Evolutionary conservation across 30 jellyfish, hydroid and myxozoan genomes (phyloP), one percentile per base, ranked within the genome.

Genomic region (Morbakka virulenta): DNA sequence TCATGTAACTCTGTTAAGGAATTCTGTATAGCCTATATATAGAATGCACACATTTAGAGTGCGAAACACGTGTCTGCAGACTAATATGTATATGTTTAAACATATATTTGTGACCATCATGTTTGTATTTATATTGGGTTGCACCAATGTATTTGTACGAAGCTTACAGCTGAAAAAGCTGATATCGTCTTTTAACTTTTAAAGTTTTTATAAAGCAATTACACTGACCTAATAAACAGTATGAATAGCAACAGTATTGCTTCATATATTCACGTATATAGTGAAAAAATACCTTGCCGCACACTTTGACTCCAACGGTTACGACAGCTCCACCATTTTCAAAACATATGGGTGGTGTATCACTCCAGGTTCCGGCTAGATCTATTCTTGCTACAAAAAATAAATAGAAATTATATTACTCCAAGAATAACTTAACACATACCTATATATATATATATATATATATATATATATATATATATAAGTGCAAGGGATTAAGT

Each of bases 321-420:
- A 84, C 83, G 49, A 92, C 98, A 35, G 88, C 67, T 13, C 98
- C 98, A 35, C 96, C 96, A 61, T 92, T 93, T 47, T 92, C 98
- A 35, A 85, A 92, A 70, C 98, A 92, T 27, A 92, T 92, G 4
- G 98, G 98, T 14, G 98, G 98, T 9, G 98, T 92, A 63, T 92
- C 98, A 64, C 95, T 85, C 98, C 98, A 92, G 1, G 96, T 86
- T 1, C 98, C 98, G 31, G 98, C 98, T 22, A 92, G 29, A 51
- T 92, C 98, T 28, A 84, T 83, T 23, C 98, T 88, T 2, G 96
- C 98, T 92, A 52, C 57, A n/a, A 75, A 64, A n/a, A n/a, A n/a
- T n/a, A n/a, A n/a, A n/a, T n/a, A n/a, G 11, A 31, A 13, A 51
- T n/a, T n/a, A n/a, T n/a, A n/a, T n/a, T n/a, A n/a, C n/a, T n/a